Evolutionary conservation across 1,140 invertebrate genomes (phyloP).

Genomic region (Microplitis demolitor): DNA sequence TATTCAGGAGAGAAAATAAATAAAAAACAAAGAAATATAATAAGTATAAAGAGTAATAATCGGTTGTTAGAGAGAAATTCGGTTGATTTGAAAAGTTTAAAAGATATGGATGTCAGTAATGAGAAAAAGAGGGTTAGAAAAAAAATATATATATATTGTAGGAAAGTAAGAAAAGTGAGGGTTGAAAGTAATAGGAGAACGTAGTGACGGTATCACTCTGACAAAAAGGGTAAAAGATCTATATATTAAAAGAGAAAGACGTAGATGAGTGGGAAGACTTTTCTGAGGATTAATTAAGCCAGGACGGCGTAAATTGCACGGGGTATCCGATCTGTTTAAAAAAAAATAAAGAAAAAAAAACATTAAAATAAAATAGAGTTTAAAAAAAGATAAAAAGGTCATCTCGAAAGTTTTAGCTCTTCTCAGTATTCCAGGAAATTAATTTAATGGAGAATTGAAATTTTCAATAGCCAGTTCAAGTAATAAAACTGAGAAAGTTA

Average conservation of each 20-base stretch:
- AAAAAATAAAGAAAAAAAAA: neutral
- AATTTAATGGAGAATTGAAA: slow-evolving; percentile 19
- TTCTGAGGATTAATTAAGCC: slow-evolving; percentile 22
- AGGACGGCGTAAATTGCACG: slow-evolving; percentile 17
- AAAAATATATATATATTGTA: neutral
- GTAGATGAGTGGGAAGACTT: slow-evolving; percentile 1
- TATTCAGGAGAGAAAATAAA: neutral
- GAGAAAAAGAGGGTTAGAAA: neutral
- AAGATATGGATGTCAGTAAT: neutral
- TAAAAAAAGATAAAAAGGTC: slow-evolving; percentile 2
- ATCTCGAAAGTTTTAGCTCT: neutral
- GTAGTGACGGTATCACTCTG: neutral
- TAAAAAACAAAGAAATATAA: neutral
- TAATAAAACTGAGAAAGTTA: neutral
- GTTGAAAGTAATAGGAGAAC: neutral
- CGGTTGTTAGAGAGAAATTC: slow-evolving; percentile 21
- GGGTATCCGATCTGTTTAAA: neutral
- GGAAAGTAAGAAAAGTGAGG: neutral
- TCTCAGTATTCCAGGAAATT: neutral
- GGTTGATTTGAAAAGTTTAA: slow-evolving; percentile 31
- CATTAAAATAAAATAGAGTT: too few relatives aligned
- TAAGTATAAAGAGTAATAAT: slow-evolving; percentile 15
- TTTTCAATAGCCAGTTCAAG: slow-evolving; percentile 1
- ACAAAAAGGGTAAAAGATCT: too few relatives aligned
- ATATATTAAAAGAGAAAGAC: too few relatives aligned